phyloP scores from a whole-genome alignment of 2,888 invertebrate species.

The Troides helena region DNA sequence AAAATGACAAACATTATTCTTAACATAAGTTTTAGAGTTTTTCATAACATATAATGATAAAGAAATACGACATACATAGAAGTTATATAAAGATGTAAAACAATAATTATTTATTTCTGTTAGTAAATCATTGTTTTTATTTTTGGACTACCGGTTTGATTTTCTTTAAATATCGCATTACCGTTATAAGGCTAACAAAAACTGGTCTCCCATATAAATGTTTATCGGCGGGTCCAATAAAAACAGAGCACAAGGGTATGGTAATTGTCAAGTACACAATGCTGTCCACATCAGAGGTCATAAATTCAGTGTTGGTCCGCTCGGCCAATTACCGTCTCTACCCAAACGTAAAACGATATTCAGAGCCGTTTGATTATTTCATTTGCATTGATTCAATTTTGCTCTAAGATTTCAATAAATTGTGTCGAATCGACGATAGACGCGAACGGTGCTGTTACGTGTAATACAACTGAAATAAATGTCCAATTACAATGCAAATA shows the following conservation, averaged over 20 bases:
- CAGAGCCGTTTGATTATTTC: constrained; percentile 23
- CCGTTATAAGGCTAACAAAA: background rate
- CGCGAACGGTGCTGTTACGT: background rate
- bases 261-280: constrained; percentile 23
- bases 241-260: constrained; percentile 19
- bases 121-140: background rate
- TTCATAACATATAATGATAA: no score
- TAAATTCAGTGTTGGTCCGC: constrained; percentile 18
- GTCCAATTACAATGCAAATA: no score
- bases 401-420: background rate
- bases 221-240: constrained; percentile 18
- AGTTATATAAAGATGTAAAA: background rate
- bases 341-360: constrained; percentile 24
- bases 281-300: constrained; percentile 18
- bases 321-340: constrained; percentile 20
- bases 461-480: background rate
- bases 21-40: no score
- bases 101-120: background rate
- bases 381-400: constrained; percentile 5
- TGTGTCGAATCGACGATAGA: background rate
- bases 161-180: background rate
- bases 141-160: background rate
- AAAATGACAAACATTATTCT: no score
- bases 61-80: no score
- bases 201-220: constrained; percentile 14